Evolutionary conservation across 2,797 vertebrate genomes (phyloP).

Genomic region (Tamandua tetradactyla): DNA sequence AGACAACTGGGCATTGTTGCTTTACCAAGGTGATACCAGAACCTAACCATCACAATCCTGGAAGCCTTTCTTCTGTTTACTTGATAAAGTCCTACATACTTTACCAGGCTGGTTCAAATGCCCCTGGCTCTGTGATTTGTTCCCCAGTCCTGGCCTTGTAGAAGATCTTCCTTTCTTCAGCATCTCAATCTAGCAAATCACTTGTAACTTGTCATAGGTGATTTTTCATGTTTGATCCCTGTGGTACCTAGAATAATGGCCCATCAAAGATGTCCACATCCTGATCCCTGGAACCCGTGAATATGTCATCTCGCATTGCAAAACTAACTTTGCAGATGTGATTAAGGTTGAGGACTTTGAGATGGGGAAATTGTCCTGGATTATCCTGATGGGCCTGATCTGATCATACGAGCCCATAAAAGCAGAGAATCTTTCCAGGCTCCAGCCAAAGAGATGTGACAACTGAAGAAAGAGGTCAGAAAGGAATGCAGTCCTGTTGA

Average conservation of each 20-base stretch:
- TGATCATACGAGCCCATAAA: neutral
- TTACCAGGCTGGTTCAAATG: neutral
- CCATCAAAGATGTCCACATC: neutral
- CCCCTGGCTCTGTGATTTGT: neutral
- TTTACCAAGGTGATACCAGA: too few species aligned
- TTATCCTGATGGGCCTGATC: neutral
- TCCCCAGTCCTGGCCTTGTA: neutral
- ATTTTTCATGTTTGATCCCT: neutral
- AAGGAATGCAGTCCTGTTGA: neutral
- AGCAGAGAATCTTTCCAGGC: neutral
- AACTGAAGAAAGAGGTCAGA: neutral
- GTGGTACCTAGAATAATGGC: neutral
- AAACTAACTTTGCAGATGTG: neutral
- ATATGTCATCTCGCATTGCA: neutral
- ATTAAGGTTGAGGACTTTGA: neutral
- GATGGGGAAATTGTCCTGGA: neutral
- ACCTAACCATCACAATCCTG: too few species aligned
- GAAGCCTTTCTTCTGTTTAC: neutral
- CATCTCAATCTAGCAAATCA: neutral
- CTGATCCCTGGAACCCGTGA: neutral
- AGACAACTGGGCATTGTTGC: too few species aligned
- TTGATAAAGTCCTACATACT: neutral
- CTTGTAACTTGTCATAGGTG: neutral
- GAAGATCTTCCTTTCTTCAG: neutral
- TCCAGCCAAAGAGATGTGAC: neutral